Evolutionary conservation across 2,888 invertebrate genomes (phyloP), one percentile per base, ranked within the genome.

Genomic region (Gymnosoma rotundatum): DNA sequence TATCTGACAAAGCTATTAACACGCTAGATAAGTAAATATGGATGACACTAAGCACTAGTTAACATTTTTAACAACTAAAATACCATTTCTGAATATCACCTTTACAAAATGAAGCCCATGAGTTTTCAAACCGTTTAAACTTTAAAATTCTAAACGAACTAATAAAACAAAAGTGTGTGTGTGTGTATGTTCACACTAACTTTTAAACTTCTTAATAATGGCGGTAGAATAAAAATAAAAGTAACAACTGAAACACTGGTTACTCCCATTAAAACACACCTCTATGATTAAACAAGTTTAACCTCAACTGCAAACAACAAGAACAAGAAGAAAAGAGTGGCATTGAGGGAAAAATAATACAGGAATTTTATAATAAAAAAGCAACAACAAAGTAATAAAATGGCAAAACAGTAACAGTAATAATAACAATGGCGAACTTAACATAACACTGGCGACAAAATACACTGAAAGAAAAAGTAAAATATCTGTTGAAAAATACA

Each of bases 201-300:
- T 73, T 76, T 36, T 58, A 73, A 76, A 78, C 56, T 25, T 56
- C 72, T 60, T 21, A 16, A 69, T 76, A 80, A 78, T 45, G 64
- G 58, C 64, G 18, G 16, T 48, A 58, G 42, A 32, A 80, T n/a
- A n/a, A n/a, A n/a, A n/a, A n/a, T n/a, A 66, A 20, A 14, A 58
- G 67, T 12, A 66, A 36, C 21, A 69, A 50, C 56, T 70, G 56
- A 21, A 72, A 56, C 66, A 69, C 61, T 80, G 80, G 79, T 66
- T 76, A 84, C 83, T 78, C 76, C 80, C 69, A 66, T 73, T 72
- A 73, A 74, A 21, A 69, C 74, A 83, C 83, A 83, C 83, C 83
- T 84, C 67, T 67, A 45, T 78, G 78, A 80, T 84, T 80, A 84
- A 58, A 84, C 56, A 84, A 84, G 78, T 76, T 78, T 81, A 84